These are phyloP conservation scores for Sylvia atricapilla DNA, from an alignment of 2,113 vertebrate genomes.

Conservation along the genomic window DNA sequence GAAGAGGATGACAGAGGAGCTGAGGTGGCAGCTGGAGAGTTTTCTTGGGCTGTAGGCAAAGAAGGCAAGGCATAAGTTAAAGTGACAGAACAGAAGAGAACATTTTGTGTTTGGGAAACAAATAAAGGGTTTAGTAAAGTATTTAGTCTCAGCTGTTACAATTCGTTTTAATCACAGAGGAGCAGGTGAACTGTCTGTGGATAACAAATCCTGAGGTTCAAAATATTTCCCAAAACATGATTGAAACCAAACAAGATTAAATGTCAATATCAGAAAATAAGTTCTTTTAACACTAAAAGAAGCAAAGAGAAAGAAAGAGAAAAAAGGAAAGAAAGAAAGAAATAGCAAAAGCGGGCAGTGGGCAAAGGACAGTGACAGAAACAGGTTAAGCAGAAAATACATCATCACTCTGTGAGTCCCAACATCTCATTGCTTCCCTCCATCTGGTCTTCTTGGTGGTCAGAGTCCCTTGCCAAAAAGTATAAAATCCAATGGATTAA, in stretches of 20 bases:
- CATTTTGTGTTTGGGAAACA: not conserved
- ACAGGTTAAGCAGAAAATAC: not conserved
- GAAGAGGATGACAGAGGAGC: not conserved
- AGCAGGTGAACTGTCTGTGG: not conserved
- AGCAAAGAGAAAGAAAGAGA: not conserved
- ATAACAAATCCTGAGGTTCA: not conserved
- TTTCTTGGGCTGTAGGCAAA: not conserved
- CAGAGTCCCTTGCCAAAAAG: not conserved
- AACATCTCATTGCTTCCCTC: not conserved
- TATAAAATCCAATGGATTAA: no score
- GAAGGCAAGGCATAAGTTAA: not conserved
- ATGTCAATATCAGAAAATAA: not conserved
- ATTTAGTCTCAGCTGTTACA: not conserved
- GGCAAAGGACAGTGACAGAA: not conserved
- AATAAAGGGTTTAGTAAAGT: not conserved
- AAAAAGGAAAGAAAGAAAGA: not conserved
- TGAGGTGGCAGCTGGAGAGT: not conserved
- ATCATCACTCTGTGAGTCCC: not conserved
- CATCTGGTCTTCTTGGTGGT: not conserved
- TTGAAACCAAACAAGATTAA: not conserved
- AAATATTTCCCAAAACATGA: not conserved
- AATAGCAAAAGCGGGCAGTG: not conserved
- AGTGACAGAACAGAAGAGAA: not conserved
- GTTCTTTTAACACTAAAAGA: not conserved
- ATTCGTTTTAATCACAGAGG: not conserved